Conservation (phyloP, 2,113 vertebrate species). For the Stigmatopora argus region DNA sequence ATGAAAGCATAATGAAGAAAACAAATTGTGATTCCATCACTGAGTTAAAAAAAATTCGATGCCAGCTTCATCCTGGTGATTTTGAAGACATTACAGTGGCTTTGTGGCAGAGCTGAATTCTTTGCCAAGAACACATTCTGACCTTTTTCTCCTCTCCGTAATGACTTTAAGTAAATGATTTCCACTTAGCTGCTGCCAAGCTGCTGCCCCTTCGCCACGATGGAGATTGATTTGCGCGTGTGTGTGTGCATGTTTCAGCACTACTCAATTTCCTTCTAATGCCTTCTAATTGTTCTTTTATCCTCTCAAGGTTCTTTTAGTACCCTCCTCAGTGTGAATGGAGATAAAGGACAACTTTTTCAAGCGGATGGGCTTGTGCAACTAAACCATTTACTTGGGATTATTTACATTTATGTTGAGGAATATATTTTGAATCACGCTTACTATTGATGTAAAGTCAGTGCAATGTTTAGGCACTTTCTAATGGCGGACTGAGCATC, state of each 20-base stretch:
- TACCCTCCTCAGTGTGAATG: conserved; percentile 18
- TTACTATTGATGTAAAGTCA: conserved; percentile 15
- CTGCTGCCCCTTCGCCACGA: conserved; percentile 51
- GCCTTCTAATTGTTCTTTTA: conserved; percentile 59
- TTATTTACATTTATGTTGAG: conserved; percentile 5
- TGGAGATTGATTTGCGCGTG: conserved; percentile 60
- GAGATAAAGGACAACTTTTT: neutral
- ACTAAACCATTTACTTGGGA: neutral
- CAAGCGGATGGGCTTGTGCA: conserved; percentile 11
- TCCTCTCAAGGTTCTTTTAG: conserved; percentile 50
- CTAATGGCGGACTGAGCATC: conserved; percentile 31
- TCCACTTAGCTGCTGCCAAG: conserved; percentile 61
- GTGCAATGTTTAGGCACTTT: conserved; percentile 23
- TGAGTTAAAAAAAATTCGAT: conserved; percentile 13
- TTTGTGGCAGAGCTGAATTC: conserved; percentile 17
- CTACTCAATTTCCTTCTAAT: conserved; percentile 43
- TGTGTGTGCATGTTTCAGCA: conserved; percentile 25
- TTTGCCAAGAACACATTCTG: conserved; percentile 32
- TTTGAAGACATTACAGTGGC: conserved; percentile 12
- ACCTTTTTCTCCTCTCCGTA: conserved; percentile 63
- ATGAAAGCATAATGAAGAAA: neutral
- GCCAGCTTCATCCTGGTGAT: conserved; percentile 16
- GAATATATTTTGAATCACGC: conserved; percentile 31
- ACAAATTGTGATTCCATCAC: conserved; percentile 2
- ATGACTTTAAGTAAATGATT: conserved; percentile 70